Conservation (phyloP, 2,888 invertebrate genomes). For the Salticus scenicus region DNA sequence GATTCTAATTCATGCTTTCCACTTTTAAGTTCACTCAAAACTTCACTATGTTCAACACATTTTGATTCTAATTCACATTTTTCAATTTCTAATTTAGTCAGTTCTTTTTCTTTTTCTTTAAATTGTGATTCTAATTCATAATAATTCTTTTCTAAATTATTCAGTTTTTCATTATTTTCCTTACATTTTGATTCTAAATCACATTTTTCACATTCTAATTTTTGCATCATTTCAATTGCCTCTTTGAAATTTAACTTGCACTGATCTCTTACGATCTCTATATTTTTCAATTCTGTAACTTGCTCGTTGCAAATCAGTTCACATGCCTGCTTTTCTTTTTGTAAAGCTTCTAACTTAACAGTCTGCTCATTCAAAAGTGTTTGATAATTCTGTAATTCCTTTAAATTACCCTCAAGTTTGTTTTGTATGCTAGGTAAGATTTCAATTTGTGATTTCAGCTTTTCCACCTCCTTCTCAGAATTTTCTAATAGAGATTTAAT, state of each 20-base stretch:
- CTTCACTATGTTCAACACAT: no score
- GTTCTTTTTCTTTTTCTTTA: background rate
- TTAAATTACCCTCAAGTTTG: background rate
- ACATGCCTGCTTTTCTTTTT: background rate
- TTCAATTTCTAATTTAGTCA: background rate
- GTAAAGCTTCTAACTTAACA: background rate
- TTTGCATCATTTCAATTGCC: no score
- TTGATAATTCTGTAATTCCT: background rate
- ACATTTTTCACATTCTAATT: background rate
- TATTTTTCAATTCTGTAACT: background rate
- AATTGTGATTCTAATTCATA: no score
- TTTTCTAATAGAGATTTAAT: background rate
- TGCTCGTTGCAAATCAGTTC: background rate
- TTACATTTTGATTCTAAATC: background rate
- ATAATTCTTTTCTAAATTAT: no score
- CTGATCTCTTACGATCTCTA: background rate
- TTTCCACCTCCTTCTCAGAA: background rate
- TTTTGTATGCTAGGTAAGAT: background rate
- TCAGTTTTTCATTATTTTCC: background rate
- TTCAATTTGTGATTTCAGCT: background rate
- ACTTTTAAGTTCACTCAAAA: background rate
- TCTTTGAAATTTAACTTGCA: background rate
- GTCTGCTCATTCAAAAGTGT: background rate
- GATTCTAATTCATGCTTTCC: background rate
- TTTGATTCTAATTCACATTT: background rate